Evolutionary conservation across 2,113 vertebrate genomes (phyloP).

Genomic region (Hiodon alosoides): DNA sequence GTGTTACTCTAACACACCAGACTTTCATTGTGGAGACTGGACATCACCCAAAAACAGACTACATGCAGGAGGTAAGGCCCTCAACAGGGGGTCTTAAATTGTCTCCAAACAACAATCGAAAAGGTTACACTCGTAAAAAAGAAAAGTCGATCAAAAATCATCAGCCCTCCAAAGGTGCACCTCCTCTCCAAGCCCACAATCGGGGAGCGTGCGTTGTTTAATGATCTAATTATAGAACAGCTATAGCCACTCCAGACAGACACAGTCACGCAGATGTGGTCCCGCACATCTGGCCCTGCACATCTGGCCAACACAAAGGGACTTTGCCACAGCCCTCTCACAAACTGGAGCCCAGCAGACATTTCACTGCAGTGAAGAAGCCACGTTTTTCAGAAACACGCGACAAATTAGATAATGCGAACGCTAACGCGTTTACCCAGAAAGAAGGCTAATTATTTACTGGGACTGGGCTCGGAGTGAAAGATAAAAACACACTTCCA

Average conservation of each 20-base stretch:
- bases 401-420: too few relatives aligned
- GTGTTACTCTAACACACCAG: background rate
- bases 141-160: background rate
- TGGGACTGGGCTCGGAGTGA: too few relatives aligned
- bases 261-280: background rate
- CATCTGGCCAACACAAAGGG: constrained; percentile 3
- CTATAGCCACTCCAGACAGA: constrained; percentile 1
- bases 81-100: background rate
- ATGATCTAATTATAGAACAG: constrained; percentile 12
- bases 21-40: background rate
- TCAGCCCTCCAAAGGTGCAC: constrained; percentile 1
- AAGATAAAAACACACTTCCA: too few relatives aligned
- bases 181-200: background rate
- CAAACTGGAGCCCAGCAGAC: background rate
- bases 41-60: background rate
- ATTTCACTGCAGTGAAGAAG: background rate
- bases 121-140: too few relatives aligned
- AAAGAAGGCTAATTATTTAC: too few relatives aligned
- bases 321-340: background rate
- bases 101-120: too few relatives aligned
- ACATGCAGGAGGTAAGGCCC: background rate
- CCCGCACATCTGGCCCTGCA: constrained; percentile 5
- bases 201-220: constrained; percentile 9
- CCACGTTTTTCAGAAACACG: background rate
- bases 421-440: too few relatives aligned